Percentiles rank a stretch among this genome's conserved stretches.
phyloP scores from a whole-genome alignment of 2,888 invertebrate species.

The Agonopterix alstromeriana region DNA sequence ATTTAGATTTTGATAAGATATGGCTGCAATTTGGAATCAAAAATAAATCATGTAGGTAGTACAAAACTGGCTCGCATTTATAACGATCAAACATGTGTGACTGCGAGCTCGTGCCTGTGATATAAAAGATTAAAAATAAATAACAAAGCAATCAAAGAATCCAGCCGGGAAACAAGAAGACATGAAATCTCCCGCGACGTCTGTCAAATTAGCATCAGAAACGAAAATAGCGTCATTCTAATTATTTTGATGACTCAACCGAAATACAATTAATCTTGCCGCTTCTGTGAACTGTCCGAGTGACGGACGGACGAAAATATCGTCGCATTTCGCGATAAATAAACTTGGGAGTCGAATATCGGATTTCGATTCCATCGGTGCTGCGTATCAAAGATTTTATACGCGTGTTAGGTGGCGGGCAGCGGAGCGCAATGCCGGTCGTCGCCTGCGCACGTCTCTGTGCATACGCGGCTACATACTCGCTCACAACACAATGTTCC shows the following conservation, averaged over 20 bases:
- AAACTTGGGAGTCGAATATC: slow-evolving; percentile 68
- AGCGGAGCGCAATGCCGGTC: slow-evolving; percentile 52
- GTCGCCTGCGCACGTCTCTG: slow-evolving; percentile 5
- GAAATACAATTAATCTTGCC: slow-evolving; percentile 76
- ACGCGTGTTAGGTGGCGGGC: slow-evolving; percentile 48
- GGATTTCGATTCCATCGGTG: slow-evolving; percentile 74
- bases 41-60: no score
- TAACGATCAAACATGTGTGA: slow-evolving; percentile 23
- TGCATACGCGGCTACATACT: no score
- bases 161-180: slow-evolving; percentile 55
- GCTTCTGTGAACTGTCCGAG: slow-evolving; percentile 74
- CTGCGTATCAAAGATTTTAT: slow-evolving; percentile 72
- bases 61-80: neutral
- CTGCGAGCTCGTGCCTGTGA: slow-evolving; percentile 20
- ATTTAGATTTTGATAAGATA: slow-evolving; percentile 30
- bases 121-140: slow-evolving; percentile 37
- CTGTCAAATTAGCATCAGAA: slow-evolving; percentile 76
- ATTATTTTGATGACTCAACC: slow-evolving; percentile 77
- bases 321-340: slow-evolving; percentile 75
- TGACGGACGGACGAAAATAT: slow-evolving; percentile 75
- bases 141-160: slow-evolving; percentile 65
- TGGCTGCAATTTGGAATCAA: slow-evolving; percentile 8
- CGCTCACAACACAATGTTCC: no score
- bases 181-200: slow-evolving; percentile 73
- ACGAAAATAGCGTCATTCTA: slow-evolving; percentile 77